Base-by-base conservation (phyloP, 2,888 invertebrate genomes). In the Oxytorus armatus region DNA sequence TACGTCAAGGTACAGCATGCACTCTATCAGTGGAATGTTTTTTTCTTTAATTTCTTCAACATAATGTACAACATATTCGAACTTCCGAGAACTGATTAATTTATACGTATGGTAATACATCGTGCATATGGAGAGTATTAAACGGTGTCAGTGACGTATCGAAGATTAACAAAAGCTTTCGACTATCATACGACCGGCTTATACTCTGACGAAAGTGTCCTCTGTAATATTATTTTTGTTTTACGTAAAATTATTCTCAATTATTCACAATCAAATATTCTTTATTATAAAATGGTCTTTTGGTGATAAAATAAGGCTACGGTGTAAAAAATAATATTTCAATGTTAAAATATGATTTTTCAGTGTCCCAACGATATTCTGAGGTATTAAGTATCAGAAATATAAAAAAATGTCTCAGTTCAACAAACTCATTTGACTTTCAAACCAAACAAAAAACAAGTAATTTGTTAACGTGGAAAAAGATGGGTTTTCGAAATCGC, bases 91-190 rank as follows among this genome's bases (percentile, higher is more conserved):
- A 47, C 49, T 63, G 69, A 79, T 75, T 79, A 69, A 69, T 55
- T 78, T 14, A 63, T 36, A 44, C 14, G 18, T 57, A 68, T 74
- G 61, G 49, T 73, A 49, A 18, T 14, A 39, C 21, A 42, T 21
- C 11, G 3, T 59, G 49, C 33, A 33, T 49, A 66, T 42, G 47
- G 68, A 55, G 53, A 53, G 74, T 36, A 74, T 69, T 59, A 77
- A 69, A 49, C 49, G 74, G 47, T 29, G 74, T 39, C 42, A 14
- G 16, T 55, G 61, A 55, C 68, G 68, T 36, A 39, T 63, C 55
- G 29, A 47, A 55, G 74, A 79, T 79, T 75, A 75, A 23, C 14
- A 36, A 74, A 61, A 29, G 68, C 47, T 39, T 59, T 63, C 18
- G 21, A 39, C 47, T 33, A 18, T 36, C 29, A 36, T 23, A 44